phyloP scores from a whole-genome alignment of 2,888 invertebrate species.

The Dynastes maya region DNA sequence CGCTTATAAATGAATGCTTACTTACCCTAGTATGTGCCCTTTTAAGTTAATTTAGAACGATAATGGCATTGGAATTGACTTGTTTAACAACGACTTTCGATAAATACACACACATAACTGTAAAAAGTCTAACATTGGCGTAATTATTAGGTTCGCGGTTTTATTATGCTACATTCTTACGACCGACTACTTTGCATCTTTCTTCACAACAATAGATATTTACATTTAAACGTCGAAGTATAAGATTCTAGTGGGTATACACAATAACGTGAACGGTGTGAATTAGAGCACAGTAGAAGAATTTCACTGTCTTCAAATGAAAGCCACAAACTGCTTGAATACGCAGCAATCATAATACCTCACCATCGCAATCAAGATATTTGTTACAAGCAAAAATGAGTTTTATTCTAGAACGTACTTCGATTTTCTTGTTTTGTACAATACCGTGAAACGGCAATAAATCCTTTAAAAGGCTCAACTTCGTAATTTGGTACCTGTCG shows the following conservation, averaged over 20 bases:
- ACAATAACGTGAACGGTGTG: conserved; percentile 1
- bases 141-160: too few relatives aligned
- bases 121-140: too few relatives aligned
- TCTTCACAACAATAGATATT: neutral
- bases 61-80: too few relatives aligned
- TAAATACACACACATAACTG: too few relatives aligned
- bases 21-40: too few relatives aligned
- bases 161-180: too few relatives aligned
- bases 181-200: too few relatives aligned
- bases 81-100: too few relatives aligned
- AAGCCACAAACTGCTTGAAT: neutral
- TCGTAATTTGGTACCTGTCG: neutral
- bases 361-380: conserved; percentile 7
- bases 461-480: neutral
- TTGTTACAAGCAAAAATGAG: conserved; percentile 11
- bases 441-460: neutral
- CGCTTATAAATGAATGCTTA: too few relatives aligned
- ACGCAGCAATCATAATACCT: conserved; percentile 11
- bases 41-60: too few relatives aligned
- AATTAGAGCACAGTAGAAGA: conserved; percentile 1
- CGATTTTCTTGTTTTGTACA: neutral
- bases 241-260: neutral
- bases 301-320: neutral
- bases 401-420: conserved; percentile 5
- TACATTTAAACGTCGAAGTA: neutral